Conservation (phyloP, 2,113 vertebrate species). For the Chrysemys picta region DNA sequence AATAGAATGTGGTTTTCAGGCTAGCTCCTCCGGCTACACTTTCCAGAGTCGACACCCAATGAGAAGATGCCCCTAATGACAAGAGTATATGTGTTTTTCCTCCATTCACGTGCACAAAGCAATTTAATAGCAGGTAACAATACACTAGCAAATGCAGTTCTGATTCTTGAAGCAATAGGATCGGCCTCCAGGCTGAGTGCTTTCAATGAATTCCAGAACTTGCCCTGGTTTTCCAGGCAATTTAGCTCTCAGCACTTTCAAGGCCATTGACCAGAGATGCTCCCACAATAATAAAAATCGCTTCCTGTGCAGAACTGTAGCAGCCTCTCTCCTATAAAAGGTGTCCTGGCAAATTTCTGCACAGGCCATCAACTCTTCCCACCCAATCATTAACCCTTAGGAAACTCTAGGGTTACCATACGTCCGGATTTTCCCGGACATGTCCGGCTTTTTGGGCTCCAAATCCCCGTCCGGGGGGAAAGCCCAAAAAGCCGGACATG, state of each 20-base stretch:
- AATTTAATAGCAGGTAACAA: background rate
- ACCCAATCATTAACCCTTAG: background rate
- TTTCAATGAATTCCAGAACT: background rate
- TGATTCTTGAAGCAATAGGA: background rate
- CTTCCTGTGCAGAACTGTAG: background rate
- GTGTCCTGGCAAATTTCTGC: background rate
- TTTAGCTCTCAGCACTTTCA: background rate
- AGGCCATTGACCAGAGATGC: background rate
- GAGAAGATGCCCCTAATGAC: background rate
- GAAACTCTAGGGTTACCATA: too few species aligned
- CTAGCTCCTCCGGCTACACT: background rate
- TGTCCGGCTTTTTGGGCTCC: too few species aligned
- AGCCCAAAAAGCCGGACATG: too few species aligned
- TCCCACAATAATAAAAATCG: background rate
- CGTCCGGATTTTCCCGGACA: too few species aligned
- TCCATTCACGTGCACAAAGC: background rate
- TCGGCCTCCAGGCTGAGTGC: background rate
- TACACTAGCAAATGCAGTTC: background rate
- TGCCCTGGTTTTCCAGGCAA: background rate
- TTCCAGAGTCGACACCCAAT: background rate
- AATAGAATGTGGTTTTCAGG: background rate
- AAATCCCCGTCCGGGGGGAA: too few species aligned
- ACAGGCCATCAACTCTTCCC: background rate
- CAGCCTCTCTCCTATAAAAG: background rate
- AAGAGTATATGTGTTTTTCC: background rate